Base-by-base conservation (phyloP, 2,797 vertebrate species). In the Melanotaenia maccullochi region DNA sequence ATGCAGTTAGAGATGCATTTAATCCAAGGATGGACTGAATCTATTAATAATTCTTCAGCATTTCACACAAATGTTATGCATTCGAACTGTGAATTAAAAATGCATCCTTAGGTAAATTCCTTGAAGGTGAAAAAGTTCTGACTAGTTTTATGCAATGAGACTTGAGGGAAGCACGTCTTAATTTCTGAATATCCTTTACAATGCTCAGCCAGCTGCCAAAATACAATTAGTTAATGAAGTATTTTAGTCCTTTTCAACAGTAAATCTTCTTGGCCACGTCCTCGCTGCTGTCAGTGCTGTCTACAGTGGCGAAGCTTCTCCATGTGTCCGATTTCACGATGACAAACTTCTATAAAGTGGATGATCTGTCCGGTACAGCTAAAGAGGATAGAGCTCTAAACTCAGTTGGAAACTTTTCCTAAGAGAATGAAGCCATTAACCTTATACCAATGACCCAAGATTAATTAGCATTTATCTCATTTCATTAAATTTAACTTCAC, bases 401-500 rank as follows among this genome's bases (percentile, higher is more conserved):
- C 68, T 54, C 36, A 14, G 42, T 33, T 58, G 35, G 70, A 69
- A 76, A 76, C 28, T 47, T 56, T 68, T 35, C 65, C 71, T 75
- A 18, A 52, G 40, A 78, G 68, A 87, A 65, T 56, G 59, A 74
- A 68, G 49, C 44, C 47, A 82, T 82, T 79, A 79, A 82, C 79
- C 64, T 83, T 58, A 42, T 72, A 73, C 51, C 60, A 79, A 55
- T 76, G 73, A 85, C 65, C 76, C 68, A 11, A 16, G 44, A 72
- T 61, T 78, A 85, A 88, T 84, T 79, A 84, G 70, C 69, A 81
- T 82, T 79, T 63, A 85, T 86, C 66, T 75, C 40, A 82, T 80
- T 85, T 75, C 58, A 72, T 87, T 80, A 81, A 56, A 76, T 86
- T 75, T 57, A 73, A 82, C 40, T 56, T 55, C 62, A 74, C 66